Percentiles rank a stretch among this genome's conserved stretches.
phyloP scores from a whole-genome alignment of 2,113 vertebrate genomes.

The Struthidea cinerea region DNA sequence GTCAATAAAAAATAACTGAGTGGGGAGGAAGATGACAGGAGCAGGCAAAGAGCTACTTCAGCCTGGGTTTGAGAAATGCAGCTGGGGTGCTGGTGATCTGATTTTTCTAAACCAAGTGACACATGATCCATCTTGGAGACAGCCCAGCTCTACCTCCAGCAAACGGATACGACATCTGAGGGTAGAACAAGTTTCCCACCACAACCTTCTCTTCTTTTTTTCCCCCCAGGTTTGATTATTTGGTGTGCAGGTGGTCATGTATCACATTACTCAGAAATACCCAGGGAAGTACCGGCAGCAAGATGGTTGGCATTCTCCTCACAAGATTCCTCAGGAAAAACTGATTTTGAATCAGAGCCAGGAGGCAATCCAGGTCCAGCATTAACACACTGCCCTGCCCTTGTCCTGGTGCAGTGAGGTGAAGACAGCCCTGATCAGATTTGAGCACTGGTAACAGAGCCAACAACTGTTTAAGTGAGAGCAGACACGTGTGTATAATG shows the following conservation, averaged over 20 bases:
- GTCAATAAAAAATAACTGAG: not conserved
- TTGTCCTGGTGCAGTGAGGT: not conserved
- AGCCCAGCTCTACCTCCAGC: not conserved
- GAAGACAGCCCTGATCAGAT: not conserved
- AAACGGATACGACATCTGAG: not conserved
- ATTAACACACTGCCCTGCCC: not conserved
- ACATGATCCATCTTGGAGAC: not conserved
- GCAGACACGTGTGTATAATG: accelerated
- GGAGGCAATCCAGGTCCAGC: not conserved
- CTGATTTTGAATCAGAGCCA: not conserved
- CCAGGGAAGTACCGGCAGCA: not conserved
- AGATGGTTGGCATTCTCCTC: not conserved
- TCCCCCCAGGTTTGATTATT: not conserved
- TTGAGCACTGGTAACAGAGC: not conserved
- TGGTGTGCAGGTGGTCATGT: not conserved
- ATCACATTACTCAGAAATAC: not conserved
- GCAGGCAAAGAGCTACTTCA: not conserved
- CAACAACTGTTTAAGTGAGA: not conserved
- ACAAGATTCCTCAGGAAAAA: not conserved
- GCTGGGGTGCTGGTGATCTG: not conserved
- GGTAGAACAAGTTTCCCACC: not conserved
- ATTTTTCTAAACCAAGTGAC: not conserved
- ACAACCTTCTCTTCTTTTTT: not conserved
- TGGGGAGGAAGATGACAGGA: not conserved
- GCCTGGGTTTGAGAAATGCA: not conserved